Percentiles rank a stretch among this genome's conserved stretches.
phyloP scores from a whole-genome alignment of 2,888 invertebrate genomes.

The Cabera pusaria region DNA sequence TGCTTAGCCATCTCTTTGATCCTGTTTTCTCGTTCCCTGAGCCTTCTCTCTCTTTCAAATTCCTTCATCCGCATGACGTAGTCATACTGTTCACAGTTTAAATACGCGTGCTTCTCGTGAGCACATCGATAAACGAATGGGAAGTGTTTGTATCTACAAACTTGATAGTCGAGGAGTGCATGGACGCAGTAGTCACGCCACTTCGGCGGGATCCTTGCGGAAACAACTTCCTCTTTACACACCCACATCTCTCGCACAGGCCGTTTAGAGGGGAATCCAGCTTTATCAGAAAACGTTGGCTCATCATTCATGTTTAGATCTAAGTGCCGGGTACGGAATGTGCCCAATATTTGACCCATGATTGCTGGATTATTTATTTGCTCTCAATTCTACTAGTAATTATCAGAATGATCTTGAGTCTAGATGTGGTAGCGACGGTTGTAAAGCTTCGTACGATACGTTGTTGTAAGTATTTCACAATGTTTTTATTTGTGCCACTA shows the following conservation, averaged over 20 bases:
- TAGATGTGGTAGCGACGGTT: no score
- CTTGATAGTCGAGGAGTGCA: slow-evolving; percentile 84
- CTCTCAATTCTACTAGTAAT: no score
- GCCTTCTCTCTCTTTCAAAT: slow-evolving; percentile 64
- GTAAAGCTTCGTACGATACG: no score
- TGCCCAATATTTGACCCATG: slow-evolving; percentile 60
- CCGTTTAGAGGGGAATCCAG: slow-evolving; percentile 88
- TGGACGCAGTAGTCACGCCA: slow-evolving; percentile 94
- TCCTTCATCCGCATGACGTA: slow-evolving; percentile 82
- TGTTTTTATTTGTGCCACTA: no score
- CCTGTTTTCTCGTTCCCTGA: slow-evolving; percentile 57
- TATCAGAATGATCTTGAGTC: no score
- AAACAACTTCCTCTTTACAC: slow-evolving; percentile 87
- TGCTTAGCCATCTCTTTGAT: slow-evolving; percentile 37
- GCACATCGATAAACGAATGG: slow-evolving; percentile 87
- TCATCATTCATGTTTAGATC: slow-evolving; percentile 57
- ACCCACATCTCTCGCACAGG: slow-evolving; percentile 88
- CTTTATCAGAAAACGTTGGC: slow-evolving; percentile 86
- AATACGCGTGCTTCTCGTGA: slow-evolving; percentile 88
- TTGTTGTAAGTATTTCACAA: no score
- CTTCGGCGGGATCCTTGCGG: slow-evolving; percentile 86
- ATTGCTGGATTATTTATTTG: no score
- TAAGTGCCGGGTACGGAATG: slow-evolving; percentile 40
- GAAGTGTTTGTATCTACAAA: slow-evolving; percentile 87
- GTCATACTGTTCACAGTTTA: slow-evolving; percentile 91